Base-by-base conservation (phyloP, 2,888 invertebrate genomes). In the Eulithis prunata region DNA sequence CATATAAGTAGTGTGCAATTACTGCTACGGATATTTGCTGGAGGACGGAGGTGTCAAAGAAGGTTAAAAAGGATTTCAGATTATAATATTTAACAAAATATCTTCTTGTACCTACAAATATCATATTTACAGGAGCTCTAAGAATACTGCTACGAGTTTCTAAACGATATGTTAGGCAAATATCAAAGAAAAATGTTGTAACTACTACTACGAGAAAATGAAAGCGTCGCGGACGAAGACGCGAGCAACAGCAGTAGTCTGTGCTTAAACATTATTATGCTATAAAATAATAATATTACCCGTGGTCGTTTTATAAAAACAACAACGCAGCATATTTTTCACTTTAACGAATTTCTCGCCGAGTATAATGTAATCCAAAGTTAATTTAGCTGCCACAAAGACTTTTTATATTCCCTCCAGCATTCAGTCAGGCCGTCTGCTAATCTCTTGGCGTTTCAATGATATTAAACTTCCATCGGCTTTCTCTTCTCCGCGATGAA, bases 371-470 rank as follows among this genome's bases (percentile, higher is more conserved):
- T 66, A 69, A 69, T 69, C 61, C 69, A 69, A 64, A 69, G 63
- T 56, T 64, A 62, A 68, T 71, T 70, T 69, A 52, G 65, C 68
- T 69, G 59, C 64, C 65, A 61, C 64, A 64, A 52, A 64, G 61
- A 57, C 61, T 57, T 72, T 71, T 68, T 64, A 65, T 63, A 71
- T 68, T 63, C 66, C 61, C 58, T 64, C 28, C 56, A 66, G 62
- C 64, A 66, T 71, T 66, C 67, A 65, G 64, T 63, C 62, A 47
- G 59, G 59, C 64, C 36, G 60, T 14, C 61, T 59, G 66, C 62
- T 71, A 71, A 70, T 70, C 69, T 69, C 54, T 58, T 13, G 62
- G 64, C 63, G 66, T 67, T 66, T 72, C 68, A 70, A 66, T 70
- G 62, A 64, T 67, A 64, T 67, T 64, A 57, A 67, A 61, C 61